Evolutionary conservation across 92 coral and sea anemone genomes (phyloP).

Genomic region (Parazoanthus darwini): DNA sequence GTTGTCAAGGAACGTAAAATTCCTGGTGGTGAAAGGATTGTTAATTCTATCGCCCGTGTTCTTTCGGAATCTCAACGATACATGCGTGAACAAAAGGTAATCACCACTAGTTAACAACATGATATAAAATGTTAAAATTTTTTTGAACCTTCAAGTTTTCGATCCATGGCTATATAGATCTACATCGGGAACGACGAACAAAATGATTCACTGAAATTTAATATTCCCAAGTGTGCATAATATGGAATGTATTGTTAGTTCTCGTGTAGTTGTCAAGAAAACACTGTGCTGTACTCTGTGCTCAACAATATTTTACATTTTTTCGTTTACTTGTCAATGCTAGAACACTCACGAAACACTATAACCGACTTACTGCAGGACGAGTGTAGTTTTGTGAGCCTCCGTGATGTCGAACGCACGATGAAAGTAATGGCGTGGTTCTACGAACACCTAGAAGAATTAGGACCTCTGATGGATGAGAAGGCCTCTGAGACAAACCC

Average conservation of each 20-base stretch:
- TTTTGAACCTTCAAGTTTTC: too few species aligned
- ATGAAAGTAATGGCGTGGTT: conserved; percentile 90
- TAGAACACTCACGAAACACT: not conserved
- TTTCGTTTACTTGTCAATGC: too few species aligned
- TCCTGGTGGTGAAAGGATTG: conserved; percentile 58
- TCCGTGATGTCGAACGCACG: conserved; percentile 87
- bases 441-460: conserved; percentile 59
- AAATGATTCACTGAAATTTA: too few species aligned
- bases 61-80: conserved; percentile 78
- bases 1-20: conserved; percentile 49
- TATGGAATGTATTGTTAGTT: too few species aligned
- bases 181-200: too few species aligned
- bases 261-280: too few species aligned
- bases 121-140: too few species aligned
- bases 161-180: too few species aligned
- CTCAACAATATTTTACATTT: too few species aligned
- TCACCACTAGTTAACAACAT: not conserved
- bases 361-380: conserved; percentile 50
- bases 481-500: conserved; percentile 36
- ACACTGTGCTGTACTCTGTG: too few species aligned
- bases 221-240: too few species aligned
- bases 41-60: conserved; percentile 64
- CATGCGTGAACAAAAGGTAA: conserved; percentile 85
- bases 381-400: conserved; percentile 92
- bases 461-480: conserved; percentile 44